phyloP scores from a whole-genome alignment of 2,113 vertebrate genomes.

The Macquaria australasica region DNA sequence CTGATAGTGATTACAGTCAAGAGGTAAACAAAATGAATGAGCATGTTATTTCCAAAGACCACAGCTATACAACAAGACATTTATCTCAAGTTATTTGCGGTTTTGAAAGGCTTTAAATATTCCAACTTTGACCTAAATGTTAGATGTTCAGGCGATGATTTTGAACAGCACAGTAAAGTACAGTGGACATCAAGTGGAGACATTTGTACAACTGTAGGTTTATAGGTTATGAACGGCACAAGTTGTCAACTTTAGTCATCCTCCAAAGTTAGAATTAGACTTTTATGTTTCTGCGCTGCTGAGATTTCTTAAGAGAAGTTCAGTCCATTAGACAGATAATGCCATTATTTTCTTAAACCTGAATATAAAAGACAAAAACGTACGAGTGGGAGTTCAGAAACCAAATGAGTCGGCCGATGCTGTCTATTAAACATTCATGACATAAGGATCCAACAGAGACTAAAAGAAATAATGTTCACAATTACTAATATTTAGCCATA shows the following conservation, averaged over 20 bases:
- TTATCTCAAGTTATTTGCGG: conserved; percentile 57
- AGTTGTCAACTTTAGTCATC: conserved; percentile 35
- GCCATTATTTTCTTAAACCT: conserved; percentile 47
- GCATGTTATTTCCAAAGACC: conserved; percentile 75
- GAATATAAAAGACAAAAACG: conserved; percentile 46
- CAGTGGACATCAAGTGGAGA: conserved; percentile 52
- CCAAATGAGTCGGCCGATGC: conserved; percentile 29
- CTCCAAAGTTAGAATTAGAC: conserved; percentile 45
- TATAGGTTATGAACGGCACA: conserved; percentile 50
- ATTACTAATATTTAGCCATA: conserved; percentile 58
- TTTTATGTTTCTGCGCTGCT: conserved; percentile 45
- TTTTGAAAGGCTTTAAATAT: conserved; percentile 71
- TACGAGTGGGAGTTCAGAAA: conserved; percentile 43
- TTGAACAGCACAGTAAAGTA: conserved; percentile 56
- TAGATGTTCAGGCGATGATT: conserved; percentile 50
- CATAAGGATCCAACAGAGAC: conserved; percentile 41
- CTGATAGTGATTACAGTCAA: conserved; percentile 82
- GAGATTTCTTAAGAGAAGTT: conserved; percentile 39
- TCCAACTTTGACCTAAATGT: conserved; percentile 51
- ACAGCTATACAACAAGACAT: conserved; percentile 68
- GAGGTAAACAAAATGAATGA: conserved; percentile 82
- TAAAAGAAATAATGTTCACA: conserved; percentile 53
- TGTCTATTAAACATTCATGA: conserved; percentile 67
- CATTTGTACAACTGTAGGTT: conserved; percentile 46
- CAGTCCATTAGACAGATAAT: conserved; percentile 46